Base-by-base conservation (phyloP, 2,797 vertebrate species). In the Poecile montanus region DNA sequence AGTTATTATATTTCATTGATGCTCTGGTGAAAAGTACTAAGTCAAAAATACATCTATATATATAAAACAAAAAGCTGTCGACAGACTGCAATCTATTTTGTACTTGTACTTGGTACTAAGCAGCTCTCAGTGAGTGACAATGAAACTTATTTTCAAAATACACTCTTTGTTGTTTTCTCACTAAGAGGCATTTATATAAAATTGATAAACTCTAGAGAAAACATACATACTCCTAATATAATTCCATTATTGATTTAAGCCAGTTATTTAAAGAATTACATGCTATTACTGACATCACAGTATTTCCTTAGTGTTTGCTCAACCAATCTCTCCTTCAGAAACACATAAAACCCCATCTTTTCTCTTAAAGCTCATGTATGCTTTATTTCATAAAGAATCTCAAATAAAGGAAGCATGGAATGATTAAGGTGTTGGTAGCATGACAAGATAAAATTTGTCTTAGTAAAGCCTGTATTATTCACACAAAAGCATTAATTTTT, bases 1-100 rank as follows among this genome's bases (percentile, higher is more conserved):
- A 75, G 84, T 97, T 92, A 96, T 5, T 76, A 5, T 21, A 85
- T 67, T 87, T 66, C 61, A 90, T 16, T 51, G 51, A 91, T 45
- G 21, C 17, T 93, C 44, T 76, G 42, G 30, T 79, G 36, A 85
- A 83, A 83, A 85, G 10, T 26, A 58, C 13, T 9, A 48, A 38
- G 14, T 38, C 50, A 86, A 94, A 81, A 84, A 54, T 40, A 71
- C 12, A 51, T 10, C 34, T 3, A 21, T 15, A 38, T 11, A 53
- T 34, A 63, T 34, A 74, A 3, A 74, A 3, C 2, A 61, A 89
- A 67, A 80, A 80, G 50, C 11, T 77, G 61, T 58, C 45, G 76
- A 85, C 13, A 48, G 40, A 13, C 16, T 77, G 30, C 38, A 25
- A 89, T 77, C n/a, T n/a, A 56, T 48, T 89, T 27, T 79, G 17